Evolutionary conservation across 2,888 invertebrate species (phyloP).

Genomic region (Mesochorus sp.): DNA sequence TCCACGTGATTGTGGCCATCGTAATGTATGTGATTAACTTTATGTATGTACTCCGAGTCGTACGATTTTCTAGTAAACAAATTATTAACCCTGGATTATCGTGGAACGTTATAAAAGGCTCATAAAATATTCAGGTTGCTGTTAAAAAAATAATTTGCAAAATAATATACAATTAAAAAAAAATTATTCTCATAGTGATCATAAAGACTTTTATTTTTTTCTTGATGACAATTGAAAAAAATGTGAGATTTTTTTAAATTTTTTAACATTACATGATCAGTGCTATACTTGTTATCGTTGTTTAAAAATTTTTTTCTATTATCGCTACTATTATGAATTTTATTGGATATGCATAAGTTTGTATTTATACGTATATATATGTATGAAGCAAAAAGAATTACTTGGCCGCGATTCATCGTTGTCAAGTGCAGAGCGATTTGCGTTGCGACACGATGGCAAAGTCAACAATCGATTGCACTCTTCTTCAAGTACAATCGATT

Average conservation of each 20-base stretch:
- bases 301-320: background rate
- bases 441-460: background rate
- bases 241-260: too few relatives aligned
- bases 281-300: too few relatives aligned
- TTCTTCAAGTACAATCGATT: constrained; percentile 12
- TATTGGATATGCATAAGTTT: background rate
- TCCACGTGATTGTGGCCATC: background rate
- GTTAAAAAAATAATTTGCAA: too few relatives aligned
- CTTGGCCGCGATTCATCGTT: background rate
- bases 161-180: too few relatives aligned
- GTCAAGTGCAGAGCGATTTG: background rate
- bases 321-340: background rate
- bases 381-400: background rate
- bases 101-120: background rate
- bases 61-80: background rate
- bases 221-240: too few relatives aligned
- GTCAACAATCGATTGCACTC: constrained; percentile 6
- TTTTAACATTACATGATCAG: too few relatives aligned
- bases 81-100: too few relatives aligned
- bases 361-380: background rate
- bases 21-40: background rate
- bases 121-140: background rate
- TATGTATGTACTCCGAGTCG: background rate
- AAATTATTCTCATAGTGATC: too few relatives aligned
- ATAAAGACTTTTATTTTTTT: too few relatives aligned